Conservation (phyloP, 2,888 invertebrate species). For the Euphydryas editha region DNA sequence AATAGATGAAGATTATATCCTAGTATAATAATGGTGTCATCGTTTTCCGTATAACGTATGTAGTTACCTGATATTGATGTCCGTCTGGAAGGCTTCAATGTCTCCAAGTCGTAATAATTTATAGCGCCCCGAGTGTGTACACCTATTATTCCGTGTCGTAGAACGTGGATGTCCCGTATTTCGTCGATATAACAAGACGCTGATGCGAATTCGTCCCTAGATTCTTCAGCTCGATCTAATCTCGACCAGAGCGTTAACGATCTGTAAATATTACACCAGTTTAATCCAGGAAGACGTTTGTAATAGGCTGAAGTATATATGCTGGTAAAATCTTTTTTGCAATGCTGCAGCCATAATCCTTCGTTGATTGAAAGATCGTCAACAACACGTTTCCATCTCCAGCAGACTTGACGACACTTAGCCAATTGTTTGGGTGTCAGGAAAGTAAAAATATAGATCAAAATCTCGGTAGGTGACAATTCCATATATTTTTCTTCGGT, state of each 20-base stretch:
- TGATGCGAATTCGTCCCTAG: constrained; percentile 61
- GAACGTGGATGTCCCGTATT: constrained; percentile 55
- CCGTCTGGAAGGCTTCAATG: constrained; percentile 48
- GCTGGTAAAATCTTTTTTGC: constrained; percentile 53
- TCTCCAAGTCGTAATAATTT: constrained; percentile 60
- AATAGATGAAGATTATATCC: constrained; percentile 53
- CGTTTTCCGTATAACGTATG: constrained; percentile 59
- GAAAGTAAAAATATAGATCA: constrained; percentile 57
- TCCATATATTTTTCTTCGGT: constrained; percentile 39
- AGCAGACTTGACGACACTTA: constrained; percentile 61
- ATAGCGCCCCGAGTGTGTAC: constrained; percentile 59
- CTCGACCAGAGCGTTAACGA: constrained; percentile 64
- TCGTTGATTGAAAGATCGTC: constrained; percentile 53
- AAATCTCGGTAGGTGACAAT: constrained; percentile 60
- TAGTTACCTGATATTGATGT: constrained; percentile 55
- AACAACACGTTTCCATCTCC: constrained; percentile 60
- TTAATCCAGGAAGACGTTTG: constrained; percentile 50
- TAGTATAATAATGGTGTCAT: constrained; percentile 50
- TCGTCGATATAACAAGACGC: constrained; percentile 56
- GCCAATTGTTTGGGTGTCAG: constrained; percentile 56
- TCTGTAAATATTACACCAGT: constrained; percentile 64
- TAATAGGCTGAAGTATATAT: constrained; percentile 51
- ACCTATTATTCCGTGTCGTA: constrained; percentile 56
- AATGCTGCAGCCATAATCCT: constrained; percentile 56
- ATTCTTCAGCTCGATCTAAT: constrained; percentile 53